Base-by-base conservation (phyloP, 2,888 invertebrate species). In the Lagria hirta region DNA sequence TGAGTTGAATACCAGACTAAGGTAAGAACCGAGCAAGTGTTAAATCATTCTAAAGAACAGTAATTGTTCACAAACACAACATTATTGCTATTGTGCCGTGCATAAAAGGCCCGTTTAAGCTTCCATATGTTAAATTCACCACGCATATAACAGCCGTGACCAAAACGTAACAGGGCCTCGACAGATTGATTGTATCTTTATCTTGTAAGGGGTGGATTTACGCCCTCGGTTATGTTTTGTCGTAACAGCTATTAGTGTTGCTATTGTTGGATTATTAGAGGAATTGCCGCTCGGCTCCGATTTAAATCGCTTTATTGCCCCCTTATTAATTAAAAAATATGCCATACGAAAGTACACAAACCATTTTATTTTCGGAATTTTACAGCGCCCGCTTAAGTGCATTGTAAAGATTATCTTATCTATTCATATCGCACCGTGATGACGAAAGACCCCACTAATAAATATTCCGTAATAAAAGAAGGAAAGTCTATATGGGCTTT, bases 151-250 rank as follows among this genome's bases (percentile, higher is more conserved):
- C 43, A 35, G 41, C 51, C 55, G 52, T 55, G 57, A 55, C 59
- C 57, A 49, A 46, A 57, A 49, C 41, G 24, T 18, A 33, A 17
- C 34, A 20, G 43, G 46, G 52, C 52, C 49, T 51, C 51, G 54
- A 58, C 60, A 59, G 62, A 65, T 61, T 61, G 63, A 65, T 65
- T 63, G 61, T 64, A 64, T 64, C 64, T 64, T 64, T 65, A 62
- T 64, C 62, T 61, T 61, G 58, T 60, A 58, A 58, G 57, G 63
- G 65, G 62, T 61, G 63, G 57, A 58, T 60, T 61, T 53, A 58
- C 63, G 52, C 60, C 60, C 62, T 38, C 58, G 58, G 52, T 51
- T 49, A 35, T 54, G 52, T 51, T 50, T 49, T 54, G 49, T 48
- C 49, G 47, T 51, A 45, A 49, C 34, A 51, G 53, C 60, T 62